Evolutionary conservation across 2,888 invertebrate genomes (phyloP), one percentile per base, ranked within the genome.

Genomic region (Diadegma fenestrale): DNA sequence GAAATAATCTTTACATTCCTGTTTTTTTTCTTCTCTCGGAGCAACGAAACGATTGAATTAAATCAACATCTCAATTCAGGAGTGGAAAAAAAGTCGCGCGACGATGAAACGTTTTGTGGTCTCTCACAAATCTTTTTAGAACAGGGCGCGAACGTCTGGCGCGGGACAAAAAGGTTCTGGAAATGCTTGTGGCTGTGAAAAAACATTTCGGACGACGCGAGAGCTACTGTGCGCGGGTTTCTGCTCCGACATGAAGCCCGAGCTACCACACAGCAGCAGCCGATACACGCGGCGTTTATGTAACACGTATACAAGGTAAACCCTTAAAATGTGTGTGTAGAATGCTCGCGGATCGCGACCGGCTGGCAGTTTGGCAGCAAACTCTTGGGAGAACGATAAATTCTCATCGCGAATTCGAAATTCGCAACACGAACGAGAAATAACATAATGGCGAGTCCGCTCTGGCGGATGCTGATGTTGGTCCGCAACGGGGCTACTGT

Each of bases 31-130:
- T 33, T 19, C 48, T 19, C 30, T 17, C 17, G 7, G 37, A 45
- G 45, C 17, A 61, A 80, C 68, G 48, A 30, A 87, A 90, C 89
- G 89, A 90, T 90, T 90, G 91, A 92, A 92, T 92, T 91, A 92
- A 90, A 90, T 85, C 90, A 90, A 91, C 92, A 92, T 92, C 91
- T 90, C 91, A 92, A 92, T 92, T 90, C 91, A 63, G 66, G 75
- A 82, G 63, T 73, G 58, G 54, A 71, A 73, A 61, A 19, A 45
- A 8, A 69, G 22, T 43, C n/a, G 30, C n/a, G 30, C 17, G 22
- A 41, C 71, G 54, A 43, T 73, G 2, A 71, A 66, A 64, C 26
- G 71, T 61, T 30, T 54, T 8, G 75, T 14, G 41, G 85, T 80
- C 85, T 80, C 85, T 87, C 88, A 88, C 88, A 88, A 88, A 88